Evolutionary conservation across 2,797 vertebrate species (phyloP).

Genomic region (Sus cebifrons): DNA sequence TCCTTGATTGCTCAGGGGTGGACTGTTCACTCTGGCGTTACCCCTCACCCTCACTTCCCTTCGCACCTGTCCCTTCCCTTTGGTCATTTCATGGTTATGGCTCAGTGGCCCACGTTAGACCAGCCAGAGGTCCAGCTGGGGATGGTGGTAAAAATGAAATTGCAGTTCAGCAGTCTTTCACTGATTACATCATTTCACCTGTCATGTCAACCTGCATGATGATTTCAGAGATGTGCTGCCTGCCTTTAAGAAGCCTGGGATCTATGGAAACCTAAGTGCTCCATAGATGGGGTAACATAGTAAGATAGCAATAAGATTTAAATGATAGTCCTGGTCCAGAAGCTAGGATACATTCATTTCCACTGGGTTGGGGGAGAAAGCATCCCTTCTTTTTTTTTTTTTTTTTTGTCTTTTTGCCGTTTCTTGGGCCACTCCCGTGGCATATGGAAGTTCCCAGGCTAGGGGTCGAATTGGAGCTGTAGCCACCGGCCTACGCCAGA

Average conservation of each 20-base stretch:
- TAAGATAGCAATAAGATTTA: not conserved
- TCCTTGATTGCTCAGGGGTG: not conserved
- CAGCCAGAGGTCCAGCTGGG: not conserved
- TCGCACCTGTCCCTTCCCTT: constrained; percentile 5
- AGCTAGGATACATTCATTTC: not conserved
- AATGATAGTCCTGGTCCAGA: not conserved
- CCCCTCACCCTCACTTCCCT: not conserved
- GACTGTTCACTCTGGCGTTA: not conserved
- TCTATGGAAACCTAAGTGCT: not conserved
- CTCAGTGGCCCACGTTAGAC: not conserved
- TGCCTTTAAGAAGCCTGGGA: not conserved
- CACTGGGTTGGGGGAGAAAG: not conserved
- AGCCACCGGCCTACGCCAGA: no score
- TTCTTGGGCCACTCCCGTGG: no score
- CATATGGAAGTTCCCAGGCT: no score
- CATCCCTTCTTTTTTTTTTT: not conserved
- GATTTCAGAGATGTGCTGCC: not conserved
- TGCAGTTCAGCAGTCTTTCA: not conserved
- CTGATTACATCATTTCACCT: not conserved
- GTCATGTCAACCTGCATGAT: not conserved
- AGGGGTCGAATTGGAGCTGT: no score
- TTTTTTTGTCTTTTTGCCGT: no score
- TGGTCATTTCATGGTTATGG: constrained; percentile 23
- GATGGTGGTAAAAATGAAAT: not conserved
- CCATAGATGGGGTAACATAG: not conserved